Evolutionary conservation across 1,140 invertebrate genomes (phyloP), one percentile per base, ranked within the genome.

Genomic region (Drosophila grimshawi): DNA sequence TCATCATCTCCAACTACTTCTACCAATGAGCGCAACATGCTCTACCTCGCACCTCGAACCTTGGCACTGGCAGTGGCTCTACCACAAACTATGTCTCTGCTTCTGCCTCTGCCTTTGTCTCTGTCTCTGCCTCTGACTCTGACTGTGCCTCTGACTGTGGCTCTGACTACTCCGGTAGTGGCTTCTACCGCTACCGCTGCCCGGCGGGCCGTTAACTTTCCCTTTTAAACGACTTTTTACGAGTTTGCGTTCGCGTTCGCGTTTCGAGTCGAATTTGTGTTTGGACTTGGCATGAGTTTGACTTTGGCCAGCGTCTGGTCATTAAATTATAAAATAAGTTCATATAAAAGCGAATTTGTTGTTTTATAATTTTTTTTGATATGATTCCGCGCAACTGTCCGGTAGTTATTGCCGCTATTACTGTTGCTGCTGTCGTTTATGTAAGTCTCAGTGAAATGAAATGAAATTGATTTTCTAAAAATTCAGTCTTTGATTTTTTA

Each of bases 281-380:
- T 69, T 55, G 37, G 46, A 76, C 62, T 81, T 69, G 48, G 51
- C 52, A 70, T 52, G 76, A 66, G 49, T 61, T 76, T 56, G 80
- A 68, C 61, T 79, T 79, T 71, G 60, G 69, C 49, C 70, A 45
- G 62, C 43, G 19, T 11, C 66, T 63, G 51, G 81, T 89, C 89
- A 89, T 89, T 89, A 85, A 90, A 89, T 90, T 89, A 90, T 85
- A 89, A 89, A 90, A 85, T 85, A 85, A 85, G 76, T 89, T 89
- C 81, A 89, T 89, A 90, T 89, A 90, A 89, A 89, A 76, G 60
- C 56, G 65, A 85, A 89, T 89, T 75, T 85, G 74, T 71, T 80
- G 83, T 78, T 88, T 78, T 85, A 88, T 76, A 76, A 88, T 82
- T 79, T 77, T 41, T 68, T 52, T 76, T 67, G 66, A 81, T 81